Percentiles rank a stretch among this genome's conserved stretches.
Conservation (phyloP, 1,140 invertebrate species). For the Maniola jurtina region DNA sequence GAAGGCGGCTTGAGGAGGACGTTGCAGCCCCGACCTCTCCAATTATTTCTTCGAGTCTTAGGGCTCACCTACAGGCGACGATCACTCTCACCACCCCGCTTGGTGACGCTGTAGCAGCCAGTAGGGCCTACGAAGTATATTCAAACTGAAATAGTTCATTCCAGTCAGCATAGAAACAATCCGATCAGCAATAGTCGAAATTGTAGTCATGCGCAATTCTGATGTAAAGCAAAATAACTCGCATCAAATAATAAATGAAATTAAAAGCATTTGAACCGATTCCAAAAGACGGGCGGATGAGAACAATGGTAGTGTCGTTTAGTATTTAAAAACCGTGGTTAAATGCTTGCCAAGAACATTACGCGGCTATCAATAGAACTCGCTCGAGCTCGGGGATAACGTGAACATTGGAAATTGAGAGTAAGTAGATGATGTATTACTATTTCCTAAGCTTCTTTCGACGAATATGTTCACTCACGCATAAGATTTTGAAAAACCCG, state of each 20-base stretch:
- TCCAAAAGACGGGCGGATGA: slow-evolving; percentile 19
- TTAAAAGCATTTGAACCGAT: slow-evolving; percentile 23
- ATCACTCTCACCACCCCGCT: too few species aligned
- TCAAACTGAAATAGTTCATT: too few species aligned
- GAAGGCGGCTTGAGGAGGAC: too few species aligned
- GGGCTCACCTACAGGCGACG: too few species aligned
- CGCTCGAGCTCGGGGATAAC: not conserved
- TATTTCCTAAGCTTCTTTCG: too few species aligned
- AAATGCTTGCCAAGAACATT: slow-evolving; percentile 24
- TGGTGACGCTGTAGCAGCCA: too few species aligned
- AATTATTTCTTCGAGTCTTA: too few species aligned
- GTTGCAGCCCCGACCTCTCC: too few species aligned
- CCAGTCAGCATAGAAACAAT: not conserved
- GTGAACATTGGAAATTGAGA: not conserved
- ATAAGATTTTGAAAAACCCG: too few species aligned
- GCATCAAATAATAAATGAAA: slow-evolving; percentile 20
- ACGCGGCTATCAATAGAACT: slow-evolving; percentile 19
- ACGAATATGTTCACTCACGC: too few species aligned
- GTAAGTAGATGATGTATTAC: too few species aligned
- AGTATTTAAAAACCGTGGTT: slow-evolving; percentile 20
- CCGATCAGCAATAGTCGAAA: not conserved
- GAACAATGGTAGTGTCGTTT: slow-evolving; percentile 17
- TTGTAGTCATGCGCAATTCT: not conserved
- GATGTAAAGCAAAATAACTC: not conserved
- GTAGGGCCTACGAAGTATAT: too few species aligned